Evolutionary conservation across 2,797 vertebrate genomes (phyloP), one percentile per base, ranked within the genome.

Genomic region (Myripristis murdjan): DNA sequence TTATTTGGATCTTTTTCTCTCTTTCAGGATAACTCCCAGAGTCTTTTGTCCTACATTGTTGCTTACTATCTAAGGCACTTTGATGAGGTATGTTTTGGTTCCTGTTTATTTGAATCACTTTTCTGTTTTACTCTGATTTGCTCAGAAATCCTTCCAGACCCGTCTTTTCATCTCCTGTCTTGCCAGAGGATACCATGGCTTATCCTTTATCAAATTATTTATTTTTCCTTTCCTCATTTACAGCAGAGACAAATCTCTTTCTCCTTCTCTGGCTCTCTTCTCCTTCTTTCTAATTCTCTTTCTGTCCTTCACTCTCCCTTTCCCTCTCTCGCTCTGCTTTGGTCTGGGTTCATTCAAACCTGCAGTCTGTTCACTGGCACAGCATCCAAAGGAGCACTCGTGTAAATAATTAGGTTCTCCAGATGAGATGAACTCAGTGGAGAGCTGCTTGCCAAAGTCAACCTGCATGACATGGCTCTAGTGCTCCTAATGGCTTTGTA

Each of bases 31-130:
- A 98, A 97, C 91, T 97, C 96, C 87, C 95, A 94, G 88, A 98
- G 96, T 90, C 96, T 99, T 90, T 94, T 99, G 53, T 97, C 95
- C 22, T 99, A 97, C 81, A 96, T 98, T 46, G 97, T 98, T 84
- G 96, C 97, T 54, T 98, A 98, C 93, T 98, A 98, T 94, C 94
- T 99, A 77, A 97, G 94, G 85, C 96, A 99, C 93, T 98, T 99
- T 95, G 97, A 98, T 93, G 96, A 98, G 96, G 98, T 99, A 93
- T 94, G 95, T 95, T 86, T 92, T 86, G 82, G 81, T 93, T 92
- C 86, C 86, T 94, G 93, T 95, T 95, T 93, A 78, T 93, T 93
- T 90, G 81, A 92, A 85, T 92, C 73, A 82, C 78, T 89, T 91
- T 82, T 87, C 64, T 86, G 82, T 90, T 91, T 86, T 79, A 82